A percentile compares a stretch with the other conserved stretches of the same genome.
These are phyloP conservation scores for Anniella stebbinsi DNA, from an alignment of 2,797 vertebrate genomes.

Conservation along the genomic window DNA sequence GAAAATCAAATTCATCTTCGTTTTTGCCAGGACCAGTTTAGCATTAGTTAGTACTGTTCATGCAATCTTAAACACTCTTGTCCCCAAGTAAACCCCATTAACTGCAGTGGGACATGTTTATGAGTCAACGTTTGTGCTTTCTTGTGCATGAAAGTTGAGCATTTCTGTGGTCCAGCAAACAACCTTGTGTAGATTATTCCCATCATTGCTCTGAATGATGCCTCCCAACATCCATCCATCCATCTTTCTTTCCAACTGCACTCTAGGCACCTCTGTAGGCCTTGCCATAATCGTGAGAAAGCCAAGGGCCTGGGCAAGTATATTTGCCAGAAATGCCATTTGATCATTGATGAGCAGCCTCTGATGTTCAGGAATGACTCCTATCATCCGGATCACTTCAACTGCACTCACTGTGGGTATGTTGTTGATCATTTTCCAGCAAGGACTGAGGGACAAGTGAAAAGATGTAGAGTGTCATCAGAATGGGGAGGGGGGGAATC, in stretches of 20 bases:
- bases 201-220: not conserved
- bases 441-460: not conserved
- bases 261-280: constrained; percentile 81
- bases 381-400: constrained; percentile 83
- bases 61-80: not conserved
- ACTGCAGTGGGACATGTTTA: not conserved
- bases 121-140: not conserved
- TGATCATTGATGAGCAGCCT: constrained; percentile 82
- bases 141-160: not conserved
- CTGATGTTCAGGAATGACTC: constrained; percentile 82
- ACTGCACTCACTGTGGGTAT: constrained; percentile 82
- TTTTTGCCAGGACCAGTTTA: not conserved
- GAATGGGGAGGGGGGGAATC: no score
- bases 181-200: not conserved
- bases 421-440: constrained; percentile 54
- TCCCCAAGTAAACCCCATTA: not conserved
- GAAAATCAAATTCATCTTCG: not conserved
- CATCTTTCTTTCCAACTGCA: constrained; percentile 35
- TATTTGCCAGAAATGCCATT: constrained; percentile 82
- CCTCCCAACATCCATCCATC: constrained; percentile 14
- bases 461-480: no score
- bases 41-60: not conserved
- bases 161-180: not conserved
- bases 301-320: constrained; percentile 83
- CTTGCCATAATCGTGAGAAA: constrained; percentile 83